These are phyloP conservation scores for Mya arenaria DNA, from an alignment of 1,140 invertebrate species.

Conservation along the genomic window DNA sequence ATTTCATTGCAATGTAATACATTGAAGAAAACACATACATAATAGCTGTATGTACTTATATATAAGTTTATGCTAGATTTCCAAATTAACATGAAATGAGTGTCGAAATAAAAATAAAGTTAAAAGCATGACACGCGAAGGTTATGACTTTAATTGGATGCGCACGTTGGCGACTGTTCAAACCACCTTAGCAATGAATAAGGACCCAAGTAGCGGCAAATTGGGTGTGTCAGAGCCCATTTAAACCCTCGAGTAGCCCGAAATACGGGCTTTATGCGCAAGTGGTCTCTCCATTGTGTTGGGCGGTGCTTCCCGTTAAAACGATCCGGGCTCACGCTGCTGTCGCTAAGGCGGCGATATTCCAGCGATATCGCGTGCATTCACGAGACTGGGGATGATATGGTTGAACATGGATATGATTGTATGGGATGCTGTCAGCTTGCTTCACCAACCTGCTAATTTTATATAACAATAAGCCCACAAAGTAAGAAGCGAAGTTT, in stretches of 20 bases:
- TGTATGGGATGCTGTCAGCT: background rate
- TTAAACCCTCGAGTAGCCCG: background rate
- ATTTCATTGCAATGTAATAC: too few species aligned
- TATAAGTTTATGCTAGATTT: too few species aligned
- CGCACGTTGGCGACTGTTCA: background rate
- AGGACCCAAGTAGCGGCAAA: background rate
- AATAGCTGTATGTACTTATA: too few species aligned
- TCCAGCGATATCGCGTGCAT: background rate
- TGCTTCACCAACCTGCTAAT: background rate
- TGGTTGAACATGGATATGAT: background rate
- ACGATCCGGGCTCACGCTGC: background rate
- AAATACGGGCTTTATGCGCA: background rate
- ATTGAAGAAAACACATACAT: too few species aligned
- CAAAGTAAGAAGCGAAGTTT: background rate
- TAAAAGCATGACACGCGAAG: too few species aligned
- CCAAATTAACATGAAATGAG: too few species aligned
- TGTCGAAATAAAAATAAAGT: too few species aligned
- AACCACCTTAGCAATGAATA: background rate
- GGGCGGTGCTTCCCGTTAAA: background rate
- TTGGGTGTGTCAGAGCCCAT: background rate
- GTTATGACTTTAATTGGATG: too few species aligned
- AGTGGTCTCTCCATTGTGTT: background rate
- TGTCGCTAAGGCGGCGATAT: background rate
- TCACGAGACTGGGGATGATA: background rate
- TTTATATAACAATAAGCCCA: background rate